phyloP scores from a whole-genome alignment of 2,888 invertebrate species.

The Cephus pulcher region DNA sequence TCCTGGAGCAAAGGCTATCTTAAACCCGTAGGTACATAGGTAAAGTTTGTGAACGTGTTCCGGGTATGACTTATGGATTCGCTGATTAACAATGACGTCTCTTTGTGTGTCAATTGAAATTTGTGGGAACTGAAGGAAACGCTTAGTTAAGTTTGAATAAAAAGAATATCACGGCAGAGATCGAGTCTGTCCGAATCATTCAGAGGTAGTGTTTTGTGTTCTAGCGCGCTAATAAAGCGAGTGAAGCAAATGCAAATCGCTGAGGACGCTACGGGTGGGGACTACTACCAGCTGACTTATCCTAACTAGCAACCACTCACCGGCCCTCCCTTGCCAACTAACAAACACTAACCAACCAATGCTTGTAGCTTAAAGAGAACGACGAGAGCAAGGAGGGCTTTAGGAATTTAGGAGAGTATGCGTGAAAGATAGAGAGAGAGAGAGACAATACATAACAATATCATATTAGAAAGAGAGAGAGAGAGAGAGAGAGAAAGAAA shows the following conservation, averaged over 20 bases:
- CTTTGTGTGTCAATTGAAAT: neutral
- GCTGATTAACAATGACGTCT: neutral
- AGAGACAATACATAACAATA: slow-evolving; percentile 19
- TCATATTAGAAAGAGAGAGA: slow-evolving; percentile 12
- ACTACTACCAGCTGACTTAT: slow-evolving; percentile 65
- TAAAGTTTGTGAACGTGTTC: neutral
- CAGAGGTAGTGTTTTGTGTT: slow-evolving; percentile 61
- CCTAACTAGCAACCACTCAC: slow-evolving; percentile 60
- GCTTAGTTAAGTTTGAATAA: neutral
- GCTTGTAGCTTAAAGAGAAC: slow-evolving; percentile 22
- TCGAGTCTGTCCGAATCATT: slow-evolving; percentile 13
- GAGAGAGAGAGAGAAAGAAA: slow-evolving; percentile 10
- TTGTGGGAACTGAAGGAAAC: neutral
- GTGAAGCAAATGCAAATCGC: slow-evolving; percentile 62
- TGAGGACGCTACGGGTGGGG: slow-evolving; percentile 61
- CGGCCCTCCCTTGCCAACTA: slow-evolving; percentile 52
- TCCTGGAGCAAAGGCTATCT: neutral
- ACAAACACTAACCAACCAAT: slow-evolving; percentile 37
- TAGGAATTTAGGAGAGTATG: slow-evolving; percentile 7
- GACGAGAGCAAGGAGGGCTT: slow-evolving; percentile 7
- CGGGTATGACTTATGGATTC: neutral
- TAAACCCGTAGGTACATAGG: neutral
- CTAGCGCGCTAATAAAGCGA: slow-evolving; percentile 63
- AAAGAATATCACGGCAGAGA: neutral
- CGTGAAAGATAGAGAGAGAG: neutral